Conservation (phyloP, 2,888 invertebrate genomes). For the Torymus tubicola region DNA sequence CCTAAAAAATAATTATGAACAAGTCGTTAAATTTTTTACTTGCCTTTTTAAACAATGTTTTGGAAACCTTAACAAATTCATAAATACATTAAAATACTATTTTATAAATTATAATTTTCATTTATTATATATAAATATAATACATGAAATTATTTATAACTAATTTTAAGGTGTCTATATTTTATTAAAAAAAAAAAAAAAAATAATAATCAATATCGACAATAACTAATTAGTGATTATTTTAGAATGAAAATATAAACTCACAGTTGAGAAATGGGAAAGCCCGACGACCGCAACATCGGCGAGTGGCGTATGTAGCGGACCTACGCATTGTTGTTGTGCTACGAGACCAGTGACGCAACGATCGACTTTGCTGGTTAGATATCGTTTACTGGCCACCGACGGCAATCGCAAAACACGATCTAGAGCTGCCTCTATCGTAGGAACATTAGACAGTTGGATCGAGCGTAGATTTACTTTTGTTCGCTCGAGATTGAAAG, state of each 20-base stretch:
- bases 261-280: constrained; percentile 86
- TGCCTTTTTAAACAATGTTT: not conserved
- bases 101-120: too few species aligned
- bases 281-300: constrained; percentile 95
- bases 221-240: not conserved
- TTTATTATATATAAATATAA: too few species aligned
- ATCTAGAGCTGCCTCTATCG: constrained; percentile 83
- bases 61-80: constrained; percentile 1
- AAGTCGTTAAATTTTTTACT: not conserved
- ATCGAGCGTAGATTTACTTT: constrained; percentile 78
- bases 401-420: constrained; percentile 91
- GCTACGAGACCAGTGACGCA: constrained; percentile 97
- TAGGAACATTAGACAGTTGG: constrained; percentile 79
- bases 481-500: constrained; percentile 81
- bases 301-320: constrained; percentile 95
- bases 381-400: constrained; percentile 95
- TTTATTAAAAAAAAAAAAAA: not conserved
- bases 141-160: not conserved
- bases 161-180: not conserved
- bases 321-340: constrained; percentile 99
- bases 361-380: constrained; percentile 96
- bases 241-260: constrained; percentile 53
- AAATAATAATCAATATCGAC: not conserved
- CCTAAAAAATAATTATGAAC: constrained; percentile 60
- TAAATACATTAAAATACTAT: not conserved